Percentiles rank a stretch among this genome's conserved stretches.
Evolutionary conservation across 2,113 vertebrate species (phyloP).

Genomic region (Dipodomys ordii): DNA sequence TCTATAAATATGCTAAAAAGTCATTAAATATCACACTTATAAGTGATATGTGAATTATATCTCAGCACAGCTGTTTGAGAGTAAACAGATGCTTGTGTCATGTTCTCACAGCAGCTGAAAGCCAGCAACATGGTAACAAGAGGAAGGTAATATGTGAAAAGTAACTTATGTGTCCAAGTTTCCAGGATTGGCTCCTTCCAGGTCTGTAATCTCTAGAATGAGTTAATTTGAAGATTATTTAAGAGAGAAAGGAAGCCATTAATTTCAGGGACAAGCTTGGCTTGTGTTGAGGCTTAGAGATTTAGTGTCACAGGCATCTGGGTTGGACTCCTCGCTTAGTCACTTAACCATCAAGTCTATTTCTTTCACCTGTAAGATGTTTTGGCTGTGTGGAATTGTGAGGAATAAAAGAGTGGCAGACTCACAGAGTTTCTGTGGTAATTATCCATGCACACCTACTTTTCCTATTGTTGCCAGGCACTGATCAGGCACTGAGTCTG

Average conservation of each 20-base stretch:
- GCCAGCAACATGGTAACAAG: not conserved
- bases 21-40: not conserved
- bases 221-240: constrained; percentile 3
- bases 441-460: not conserved
- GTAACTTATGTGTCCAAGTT: not conserved
- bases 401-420: not conserved
- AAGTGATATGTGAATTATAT: not conserved
- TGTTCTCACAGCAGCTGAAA: not conserved
- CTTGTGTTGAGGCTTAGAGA: not conserved
- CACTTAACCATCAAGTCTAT: not conserved
- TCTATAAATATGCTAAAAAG: constrained; percentile 21
- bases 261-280: not conserved
- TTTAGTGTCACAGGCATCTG: not conserved
- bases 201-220: not conserved
- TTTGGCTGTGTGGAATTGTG: not conserved
- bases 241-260: not conserved
- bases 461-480: not conserved
- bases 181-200: not conserved
- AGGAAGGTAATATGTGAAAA: not conserved
- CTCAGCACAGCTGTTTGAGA: not conserved
- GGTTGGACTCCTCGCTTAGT: not conserved
- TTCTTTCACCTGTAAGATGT: not conserved
- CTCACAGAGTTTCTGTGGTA: not conserved
- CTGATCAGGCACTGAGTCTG: not conserved
- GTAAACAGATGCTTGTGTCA: not conserved